Conservation (phyloP, 2,888 invertebrate genomes). For the Yponomeuta malinellus region DNA sequence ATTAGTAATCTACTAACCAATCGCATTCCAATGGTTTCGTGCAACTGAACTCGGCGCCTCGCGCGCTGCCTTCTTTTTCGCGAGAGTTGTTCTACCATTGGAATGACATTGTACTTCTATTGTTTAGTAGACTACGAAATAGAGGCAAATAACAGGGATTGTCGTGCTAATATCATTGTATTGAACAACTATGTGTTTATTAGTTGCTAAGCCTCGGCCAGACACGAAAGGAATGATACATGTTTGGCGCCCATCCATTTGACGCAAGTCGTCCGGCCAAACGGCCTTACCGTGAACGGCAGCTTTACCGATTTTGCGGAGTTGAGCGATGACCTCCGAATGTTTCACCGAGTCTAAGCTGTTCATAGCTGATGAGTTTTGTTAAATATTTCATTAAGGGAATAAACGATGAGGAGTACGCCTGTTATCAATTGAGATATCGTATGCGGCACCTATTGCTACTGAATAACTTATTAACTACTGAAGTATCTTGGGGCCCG, state of each 20-base stretch:
- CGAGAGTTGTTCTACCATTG: too few relatives aligned
- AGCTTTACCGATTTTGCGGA: background rate
- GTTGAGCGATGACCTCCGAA: background rate
- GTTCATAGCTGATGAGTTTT: background rate
- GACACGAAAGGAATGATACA: too few relatives aligned
- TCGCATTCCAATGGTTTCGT: too few relatives aligned
- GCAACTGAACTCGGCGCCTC: too few relatives aligned
- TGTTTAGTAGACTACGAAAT: background rate
- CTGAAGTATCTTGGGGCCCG: background rate
- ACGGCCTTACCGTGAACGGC: too few relatives aligned
- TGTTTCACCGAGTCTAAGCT: background rate
- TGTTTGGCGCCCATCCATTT: too few relatives aligned
- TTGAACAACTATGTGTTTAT: background rate
- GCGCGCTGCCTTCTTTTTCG: too few relatives aligned
- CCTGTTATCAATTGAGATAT: constrained; percentile 3
- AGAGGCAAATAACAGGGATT: background rate
- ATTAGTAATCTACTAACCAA: too few relatives aligned
- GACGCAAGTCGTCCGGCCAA: too few relatives aligned
- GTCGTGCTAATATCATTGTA: background rate
- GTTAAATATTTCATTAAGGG: constrained; percentile 11
- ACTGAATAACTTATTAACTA: background rate
- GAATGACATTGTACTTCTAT: too few relatives aligned
- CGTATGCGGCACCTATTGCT: constrained; percentile 6
- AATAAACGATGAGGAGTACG: background rate
- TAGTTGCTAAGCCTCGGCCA: too few relatives aligned